These are phyloP conservation scores for Vespertilio murinus DNA, from an alignment of 2,797 vertebrate genomes.

Conservation along the genomic window DNA sequence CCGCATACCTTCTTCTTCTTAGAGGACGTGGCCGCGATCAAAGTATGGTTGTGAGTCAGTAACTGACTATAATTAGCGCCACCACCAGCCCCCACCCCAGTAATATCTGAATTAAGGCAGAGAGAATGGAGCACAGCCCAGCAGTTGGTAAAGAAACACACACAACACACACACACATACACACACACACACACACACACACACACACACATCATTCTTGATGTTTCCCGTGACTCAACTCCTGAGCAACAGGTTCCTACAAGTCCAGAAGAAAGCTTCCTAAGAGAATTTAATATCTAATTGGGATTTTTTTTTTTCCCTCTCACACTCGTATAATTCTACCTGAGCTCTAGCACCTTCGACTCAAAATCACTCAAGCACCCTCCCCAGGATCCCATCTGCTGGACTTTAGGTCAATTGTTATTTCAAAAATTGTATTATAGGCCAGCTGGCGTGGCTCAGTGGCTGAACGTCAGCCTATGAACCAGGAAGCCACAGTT, in stretches of 20 bases:
- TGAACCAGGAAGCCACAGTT: too few species aligned
- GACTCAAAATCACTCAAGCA: background rate
- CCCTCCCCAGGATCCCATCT: background rate
- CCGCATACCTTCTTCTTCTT: constrained; percentile 8
- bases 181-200: too few species aligned
- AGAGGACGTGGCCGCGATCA: constrained; percentile 46
- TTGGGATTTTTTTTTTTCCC: background rate
- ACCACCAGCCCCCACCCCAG: background rate
- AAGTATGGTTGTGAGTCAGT: constrained; percentile 60
- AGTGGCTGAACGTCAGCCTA: too few species aligned
- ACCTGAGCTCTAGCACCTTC: background rate
- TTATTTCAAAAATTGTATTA: background rate
- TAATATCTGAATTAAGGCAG: constrained; percentile 51
- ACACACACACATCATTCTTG: background rate
- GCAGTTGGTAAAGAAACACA: constrained; percentile 9
- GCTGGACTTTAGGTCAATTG: background rate
- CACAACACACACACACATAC: background rate
- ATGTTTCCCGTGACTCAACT: constrained; percentile 56
- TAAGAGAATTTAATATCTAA: background rate
- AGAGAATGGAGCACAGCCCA: background rate
- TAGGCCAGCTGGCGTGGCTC: too few species aligned
- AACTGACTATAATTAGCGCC: constrained; percentile 27
- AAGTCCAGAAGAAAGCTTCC: constrained; percentile 13
- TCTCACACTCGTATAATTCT: background rate
- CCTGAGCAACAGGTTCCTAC: constrained; percentile 31